phyloP scores from a whole-genome alignment of 53 echinoderm and acorn worm genomes.

The Arbacia lixula region DNA sequence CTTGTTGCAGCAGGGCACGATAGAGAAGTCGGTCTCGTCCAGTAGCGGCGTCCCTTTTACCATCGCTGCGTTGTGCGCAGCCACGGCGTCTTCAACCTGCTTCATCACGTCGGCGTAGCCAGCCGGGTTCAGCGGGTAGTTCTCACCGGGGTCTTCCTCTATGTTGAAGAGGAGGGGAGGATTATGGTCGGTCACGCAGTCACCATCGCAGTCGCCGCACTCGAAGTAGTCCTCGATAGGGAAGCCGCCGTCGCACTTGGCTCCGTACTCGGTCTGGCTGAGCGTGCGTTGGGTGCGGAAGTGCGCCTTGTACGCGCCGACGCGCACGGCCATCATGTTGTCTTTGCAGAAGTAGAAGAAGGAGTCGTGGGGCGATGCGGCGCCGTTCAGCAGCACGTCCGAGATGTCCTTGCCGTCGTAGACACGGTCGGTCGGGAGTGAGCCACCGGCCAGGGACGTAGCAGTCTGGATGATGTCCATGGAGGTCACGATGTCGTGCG shows the following conservation, averaged over 20 bases:
- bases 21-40: conserved; percentile 35
- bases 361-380: conserved; percentile 52
- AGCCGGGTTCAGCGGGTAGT: conserved; percentile 65
- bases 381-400: conserved; percentile 54
- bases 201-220: conserved; percentile 55
- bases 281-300: conserved; percentile 58
- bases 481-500: conserved; percentile 70
- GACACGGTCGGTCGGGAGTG: conserved; percentile 60
- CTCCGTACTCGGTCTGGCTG: conserved; percentile 17
- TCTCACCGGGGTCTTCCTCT: conserved; percentile 74
- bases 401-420: conserved; percentile 78
- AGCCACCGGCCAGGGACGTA: conserved; percentile 68
- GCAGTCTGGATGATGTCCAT: conserved; percentile 82
- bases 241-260: conserved; percentile 44
- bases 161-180: conserved; percentile 81
- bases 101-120: conserved; percentile 33
- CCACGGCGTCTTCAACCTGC: conserved; percentile 18
- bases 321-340: conserved; percentile 66
- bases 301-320: conserved; percentile 74
- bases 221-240: conserved; percentile 42
- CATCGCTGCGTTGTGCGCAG: conserved; percentile 57
- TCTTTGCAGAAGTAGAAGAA: conserved; percentile 77
- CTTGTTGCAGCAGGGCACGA: conserved; percentile 67
- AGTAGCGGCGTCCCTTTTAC: conserved; percentile 61
- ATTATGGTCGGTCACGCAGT: conserved; percentile 73